These are phyloP conservation scores for Synanthedon andrenaeformis DNA, from an alignment of 2,888 invertebrate genomes.

Conservation along the genomic window DNA sequence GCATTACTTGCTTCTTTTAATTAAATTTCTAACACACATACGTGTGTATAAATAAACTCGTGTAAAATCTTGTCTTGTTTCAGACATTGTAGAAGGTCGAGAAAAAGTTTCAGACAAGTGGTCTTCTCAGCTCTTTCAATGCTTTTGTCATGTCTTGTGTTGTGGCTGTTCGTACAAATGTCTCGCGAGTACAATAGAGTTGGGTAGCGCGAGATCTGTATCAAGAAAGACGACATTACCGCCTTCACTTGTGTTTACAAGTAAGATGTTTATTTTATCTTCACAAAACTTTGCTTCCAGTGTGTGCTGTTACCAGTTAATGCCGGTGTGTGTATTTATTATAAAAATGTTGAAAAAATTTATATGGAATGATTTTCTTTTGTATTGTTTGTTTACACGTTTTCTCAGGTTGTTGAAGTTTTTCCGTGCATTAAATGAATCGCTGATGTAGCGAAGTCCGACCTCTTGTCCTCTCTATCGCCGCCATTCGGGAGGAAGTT, in stretches of 20 bases:
- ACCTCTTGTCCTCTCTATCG: slow-evolving; percentile 26
- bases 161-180: slow-evolving; percentile 20
- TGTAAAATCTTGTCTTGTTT: no score
- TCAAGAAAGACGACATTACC: slow-evolving; percentile 20
- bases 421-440: slow-evolving; percentile 39
- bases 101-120: slow-evolving; percentile 15
- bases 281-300: slow-evolving; percentile 3
- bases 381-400: slow-evolving; percentile 15
- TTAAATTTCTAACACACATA: no score
- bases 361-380: no score
- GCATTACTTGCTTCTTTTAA: neutral
- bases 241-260: slow-evolving; percentile 15
- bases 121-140: slow-evolving; percentile 17
- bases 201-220: slow-evolving; percentile 21
- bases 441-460: slow-evolving; percentile 28
- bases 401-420: slow-evolving; percentile 17
- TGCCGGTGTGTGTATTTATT: slow-evolving; percentile 3
- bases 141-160: slow-evolving; percentile 23
- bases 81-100: slow-evolving; percentile 3
- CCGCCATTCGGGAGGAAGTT: slow-evolving; percentile 17
- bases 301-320: slow-evolving; percentile 5
- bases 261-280: slow-evolving; percentile 21
- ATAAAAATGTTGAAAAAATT: no score
- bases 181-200: slow-evolving; percentile 20
- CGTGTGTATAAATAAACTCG: no score